phyloP scores from a whole-genome alignment of 2,797 vertebrate genomes.

The Chaenodraco wilsoni region DNA sequence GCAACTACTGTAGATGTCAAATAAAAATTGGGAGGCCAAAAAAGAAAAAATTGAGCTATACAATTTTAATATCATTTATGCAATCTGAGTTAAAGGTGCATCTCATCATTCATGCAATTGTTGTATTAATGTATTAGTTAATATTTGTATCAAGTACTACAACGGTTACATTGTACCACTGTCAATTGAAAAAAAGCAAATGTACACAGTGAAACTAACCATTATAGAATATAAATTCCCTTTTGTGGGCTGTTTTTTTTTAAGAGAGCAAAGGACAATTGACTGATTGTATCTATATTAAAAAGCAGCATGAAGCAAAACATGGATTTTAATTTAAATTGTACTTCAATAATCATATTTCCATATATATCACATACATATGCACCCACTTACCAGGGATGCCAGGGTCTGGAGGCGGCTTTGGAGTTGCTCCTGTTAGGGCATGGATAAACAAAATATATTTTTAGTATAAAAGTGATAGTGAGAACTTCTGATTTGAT shows the following conservation, averaged over 20 bases:
- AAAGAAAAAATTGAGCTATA: too few species aligned
- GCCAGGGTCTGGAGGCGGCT: not conserved
- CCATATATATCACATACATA: not conserved
- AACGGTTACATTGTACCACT: too few species aligned
- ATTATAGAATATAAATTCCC: not conserved
- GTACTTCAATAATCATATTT: not conserved
- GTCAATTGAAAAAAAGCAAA: too few species aligned
- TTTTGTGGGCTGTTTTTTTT: not conserved
- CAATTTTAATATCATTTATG: too few species aligned
- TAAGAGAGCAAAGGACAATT: not conserved
- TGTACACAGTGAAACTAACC: not conserved
- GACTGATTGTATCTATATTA: not conserved
- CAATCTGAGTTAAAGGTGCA: too few species aligned
- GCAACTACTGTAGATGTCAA: too few species aligned
- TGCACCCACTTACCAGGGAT: slow-evolving; percentile 14
- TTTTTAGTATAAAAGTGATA: not conserved
- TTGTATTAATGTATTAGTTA: too few species aligned
- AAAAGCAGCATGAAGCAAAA: not conserved
- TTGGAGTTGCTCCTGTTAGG: slow-evolving; percentile 80
- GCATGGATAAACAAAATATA: slow-evolving; percentile 13
- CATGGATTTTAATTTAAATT: not conserved
- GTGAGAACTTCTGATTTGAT: not conserved
- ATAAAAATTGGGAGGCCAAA: too few species aligned
- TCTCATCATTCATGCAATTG: too few species aligned
- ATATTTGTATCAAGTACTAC: too few species aligned